Conservation (phyloP, 2,113 vertebrate genomes). For the Alligator mississippiensis region DNA sequence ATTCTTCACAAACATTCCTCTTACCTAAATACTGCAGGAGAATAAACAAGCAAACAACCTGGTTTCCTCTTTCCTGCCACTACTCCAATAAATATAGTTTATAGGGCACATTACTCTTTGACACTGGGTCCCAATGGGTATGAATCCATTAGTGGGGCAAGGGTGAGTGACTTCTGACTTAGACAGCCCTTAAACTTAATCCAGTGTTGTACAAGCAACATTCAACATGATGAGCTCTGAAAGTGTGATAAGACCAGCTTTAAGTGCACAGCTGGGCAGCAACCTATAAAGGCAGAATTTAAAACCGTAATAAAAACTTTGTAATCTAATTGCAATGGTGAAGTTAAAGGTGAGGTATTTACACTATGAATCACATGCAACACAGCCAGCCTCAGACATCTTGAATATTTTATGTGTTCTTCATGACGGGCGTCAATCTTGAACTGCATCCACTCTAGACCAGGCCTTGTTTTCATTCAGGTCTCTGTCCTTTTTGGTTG, state of each 20-base stretch:
- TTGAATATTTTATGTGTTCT: slow-evolving; percentile 73
- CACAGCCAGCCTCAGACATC: slow-evolving; percentile 73
- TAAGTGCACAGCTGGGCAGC: slow-evolving; percentile 67
- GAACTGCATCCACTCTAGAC: slow-evolving; percentile 50
- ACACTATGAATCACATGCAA: slow-evolving; percentile 65
- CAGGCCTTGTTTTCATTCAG: slow-evolving; percentile 45
- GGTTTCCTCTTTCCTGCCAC: slow-evolving; percentile 33
- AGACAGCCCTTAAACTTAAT: slow-evolving; percentile 80
- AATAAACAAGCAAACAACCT: slow-evolving; percentile 66
- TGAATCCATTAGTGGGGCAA: slow-evolving; percentile 81
- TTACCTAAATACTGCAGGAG: slow-evolving; percentile 59
- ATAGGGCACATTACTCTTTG: slow-evolving; percentile 75
- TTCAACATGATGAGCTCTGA: slow-evolving; percentile 77
- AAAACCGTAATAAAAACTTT: slow-evolving; percentile 77
- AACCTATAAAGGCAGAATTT: slow-evolving; percentile 76
- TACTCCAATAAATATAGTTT: slow-evolving; percentile 71
- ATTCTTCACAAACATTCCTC: slow-evolving; percentile 71
- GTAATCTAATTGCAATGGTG: slow-evolving; percentile 74
- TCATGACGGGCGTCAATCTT: slow-evolving; percentile 54
- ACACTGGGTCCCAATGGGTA: slow-evolving; percentile 69
- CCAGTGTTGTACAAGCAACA: slow-evolving; percentile 75
- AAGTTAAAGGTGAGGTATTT: slow-evolving; percentile 80
- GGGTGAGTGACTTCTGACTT: slow-evolving; percentile 80
- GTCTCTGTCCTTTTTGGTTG: not conserved
- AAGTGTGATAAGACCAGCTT: slow-evolving; percentile 73